These are phyloP conservation scores for Oasisia sp. DNA, from an alignment of 2,888 invertebrate genomes.

Conservation along the genomic window DNA sequence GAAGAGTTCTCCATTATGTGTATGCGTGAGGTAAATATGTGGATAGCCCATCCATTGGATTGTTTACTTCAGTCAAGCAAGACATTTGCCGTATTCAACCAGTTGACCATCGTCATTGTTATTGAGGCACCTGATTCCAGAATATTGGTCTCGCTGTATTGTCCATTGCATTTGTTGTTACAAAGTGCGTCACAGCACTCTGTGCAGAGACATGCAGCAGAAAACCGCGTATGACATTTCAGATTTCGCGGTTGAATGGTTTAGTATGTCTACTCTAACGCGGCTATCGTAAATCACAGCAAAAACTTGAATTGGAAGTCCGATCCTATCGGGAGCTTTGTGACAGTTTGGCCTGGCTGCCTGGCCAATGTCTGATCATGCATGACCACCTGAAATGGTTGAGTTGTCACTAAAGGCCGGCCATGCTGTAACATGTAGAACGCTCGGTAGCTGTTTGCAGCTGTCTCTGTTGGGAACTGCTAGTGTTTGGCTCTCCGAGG, in stretches of 20 bases:
- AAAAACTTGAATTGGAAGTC: not conserved
- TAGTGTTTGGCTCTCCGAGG: not conserved
- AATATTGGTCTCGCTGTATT: constrained; percentile 5
- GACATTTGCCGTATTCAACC: not conserved
- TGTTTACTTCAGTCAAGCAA: not conserved
- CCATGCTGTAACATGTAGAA: not conserved
- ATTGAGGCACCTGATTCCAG: not conserved
- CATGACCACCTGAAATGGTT: not conserved
- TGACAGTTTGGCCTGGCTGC: not conserved
- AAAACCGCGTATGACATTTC: not conserved
- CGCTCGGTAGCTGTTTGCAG: not conserved
- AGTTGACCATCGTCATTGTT: not conserved
- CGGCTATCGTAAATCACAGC: not conserved
- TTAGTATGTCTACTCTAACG: not conserved
- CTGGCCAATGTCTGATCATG: not conserved
- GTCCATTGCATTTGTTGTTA: not conserved
- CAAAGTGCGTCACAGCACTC: not conserved
- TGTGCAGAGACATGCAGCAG: not conserved
- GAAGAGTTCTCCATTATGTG: not conserved
- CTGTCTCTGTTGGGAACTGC: not conserved
- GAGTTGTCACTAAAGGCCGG: not conserved
- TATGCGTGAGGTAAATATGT: not conserved
- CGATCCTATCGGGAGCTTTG: not conserved
- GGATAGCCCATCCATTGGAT: not conserved
- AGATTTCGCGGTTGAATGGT: not conserved